Conservation (phyloP, 1,140 invertebrate species). For the Dreissena rostriformis region DNA sequence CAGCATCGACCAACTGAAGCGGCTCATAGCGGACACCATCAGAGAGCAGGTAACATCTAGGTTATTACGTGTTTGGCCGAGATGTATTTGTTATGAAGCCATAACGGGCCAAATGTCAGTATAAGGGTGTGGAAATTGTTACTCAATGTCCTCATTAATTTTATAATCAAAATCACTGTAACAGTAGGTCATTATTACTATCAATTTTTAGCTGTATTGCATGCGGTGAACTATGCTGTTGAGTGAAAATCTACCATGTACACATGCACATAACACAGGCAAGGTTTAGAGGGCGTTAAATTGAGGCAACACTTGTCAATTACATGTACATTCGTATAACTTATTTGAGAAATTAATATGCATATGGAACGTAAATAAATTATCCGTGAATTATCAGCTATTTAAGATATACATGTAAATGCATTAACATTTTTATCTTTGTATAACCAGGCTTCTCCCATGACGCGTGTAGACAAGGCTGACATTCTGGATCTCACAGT, state of each 20-base stretch:
- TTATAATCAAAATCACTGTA: too few relatives aligned
- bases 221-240: too few relatives aligned
- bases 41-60: slow-evolving; percentile 19
- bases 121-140: neutral
- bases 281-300: too few relatives aligned
- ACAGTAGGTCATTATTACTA: too few relatives aligned
- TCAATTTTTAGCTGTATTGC: too few relatives aligned
- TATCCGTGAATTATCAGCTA: neutral
- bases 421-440: neutral
- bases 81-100: neutral
- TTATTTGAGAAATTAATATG: neutral
- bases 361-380: neutral
- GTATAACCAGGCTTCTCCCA: slow-evolving; percentile 25
- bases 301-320: too few relatives aligned
- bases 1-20: slow-evolving; percentile 36
- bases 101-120: too few relatives aligned
- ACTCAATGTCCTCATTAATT: neutral
- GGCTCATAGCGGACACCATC: slow-evolving; percentile 40
- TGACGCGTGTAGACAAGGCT: slow-evolving; percentile 50
- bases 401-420: neutral
- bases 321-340: too few relatives aligned
- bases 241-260: too few relatives aligned
- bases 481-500: slow-evolving; percentile 42
- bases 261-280: too few relatives aligned
- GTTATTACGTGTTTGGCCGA: neutral